These are phyloP conservation scores for Drosophila equinoxialis DNA, from an alignment of 1,140 invertebrate genomes.

Conservation along the genomic window DNA sequence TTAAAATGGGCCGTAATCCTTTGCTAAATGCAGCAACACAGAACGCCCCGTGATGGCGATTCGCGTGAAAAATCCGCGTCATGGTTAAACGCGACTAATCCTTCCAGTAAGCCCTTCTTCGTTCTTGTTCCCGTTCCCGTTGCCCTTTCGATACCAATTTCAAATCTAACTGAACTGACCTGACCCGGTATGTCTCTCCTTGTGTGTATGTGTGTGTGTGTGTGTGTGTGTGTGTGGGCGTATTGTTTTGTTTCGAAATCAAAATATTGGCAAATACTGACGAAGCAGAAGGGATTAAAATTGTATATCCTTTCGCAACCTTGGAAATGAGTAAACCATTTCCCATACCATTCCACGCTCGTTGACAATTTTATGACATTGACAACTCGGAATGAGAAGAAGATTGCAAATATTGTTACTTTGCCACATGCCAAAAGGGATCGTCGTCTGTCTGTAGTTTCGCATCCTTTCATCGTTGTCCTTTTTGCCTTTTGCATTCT, in stretches of 20 bases:
- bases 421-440: slow-evolving; percentile 46
- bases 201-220: slow-evolving; percentile 14
- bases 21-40: slow-evolving; percentile 72
- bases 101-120: slow-evolving; percentile 65
- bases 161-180: not conserved
- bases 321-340: slow-evolving; percentile 30
- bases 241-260: slow-evolving; percentile 79
- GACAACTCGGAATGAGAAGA: slow-evolving; percentile 2
- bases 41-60: slow-evolving; percentile 55
- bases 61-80: slow-evolving; percentile 63
- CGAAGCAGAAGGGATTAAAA: slow-evolving; percentile 55
- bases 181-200: slow-evolving; percentile 34
- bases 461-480: slow-evolving; percentile 5
- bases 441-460: not conserved
- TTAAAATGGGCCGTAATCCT: slow-evolving; percentile 80
- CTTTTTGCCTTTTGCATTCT: slow-evolving; percentile 8
- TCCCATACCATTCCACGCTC: slow-evolving; percentile 17
- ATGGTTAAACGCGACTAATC: slow-evolving; percentile 78
- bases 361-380: slow-evolving; percentile 61
- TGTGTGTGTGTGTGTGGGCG: slow-evolving; percentile 47
- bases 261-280: slow-evolving; percentile 75
- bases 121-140: not conserved
- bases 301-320: slow-evolving; percentile 67
- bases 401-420: slow-evolving; percentile 5
- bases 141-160: not conserved